A percentile compares a stretch with the other conserved stretches of the same genome.
These are phyloP conservation scores for Bacillus rossius DNA, from an alignment of 1,140 invertebrate genomes.

Conservation along the genomic window DNA sequence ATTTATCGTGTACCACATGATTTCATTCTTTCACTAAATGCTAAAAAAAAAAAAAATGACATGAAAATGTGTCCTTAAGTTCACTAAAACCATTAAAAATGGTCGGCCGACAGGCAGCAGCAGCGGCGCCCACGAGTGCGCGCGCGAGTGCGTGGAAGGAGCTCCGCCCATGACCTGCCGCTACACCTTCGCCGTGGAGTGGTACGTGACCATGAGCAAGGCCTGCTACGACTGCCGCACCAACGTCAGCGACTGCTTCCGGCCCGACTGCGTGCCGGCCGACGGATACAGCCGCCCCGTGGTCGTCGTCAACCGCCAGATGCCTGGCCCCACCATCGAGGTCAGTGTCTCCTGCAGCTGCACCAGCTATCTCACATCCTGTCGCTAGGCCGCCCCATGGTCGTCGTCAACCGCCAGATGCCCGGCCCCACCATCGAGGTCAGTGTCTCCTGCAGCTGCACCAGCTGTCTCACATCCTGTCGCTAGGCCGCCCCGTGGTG, in stretches of 20 bases:
- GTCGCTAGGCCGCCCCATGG: slow-evolving; percentile 59
- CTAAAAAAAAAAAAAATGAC: too few species aligned
- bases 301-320: slow-evolving; percentile 73
- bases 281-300: slow-evolving; percentile 71
- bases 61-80: too few species aligned
- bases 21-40: too few species aligned
- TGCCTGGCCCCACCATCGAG: slow-evolving; percentile 82
- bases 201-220: slow-evolving; percentile 79
- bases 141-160: slow-evolving; percentile 46
- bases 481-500: slow-evolving; percentile 63
- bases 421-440: slow-evolving; percentile 83
- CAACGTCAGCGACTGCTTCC: slow-evolving; percentile 66
- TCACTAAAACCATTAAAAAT: too few species aligned
- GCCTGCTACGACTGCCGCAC: slow-evolving; percentile 81
- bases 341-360: slow-evolving; percentile 42
- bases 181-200: slow-evolving; percentile 67
- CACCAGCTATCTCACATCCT: too few species aligned
- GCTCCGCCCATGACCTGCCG: slow-evolving; percentile 56
- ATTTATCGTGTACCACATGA: too few species aligned
- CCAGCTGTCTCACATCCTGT: too few species aligned
- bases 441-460: too few species aligned
- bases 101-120: too few species aligned
- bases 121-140: slow-evolving; percentile 43
- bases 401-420: slow-evolving; percentile 78
- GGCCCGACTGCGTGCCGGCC: slow-evolving; percentile 72